A percentile compares a stretch with the other conserved stretches of the same genome.
Evolutionary conservation across 1,140 invertebrate species (phyloP).

Genomic region (Zophobas atratus): DNA sequence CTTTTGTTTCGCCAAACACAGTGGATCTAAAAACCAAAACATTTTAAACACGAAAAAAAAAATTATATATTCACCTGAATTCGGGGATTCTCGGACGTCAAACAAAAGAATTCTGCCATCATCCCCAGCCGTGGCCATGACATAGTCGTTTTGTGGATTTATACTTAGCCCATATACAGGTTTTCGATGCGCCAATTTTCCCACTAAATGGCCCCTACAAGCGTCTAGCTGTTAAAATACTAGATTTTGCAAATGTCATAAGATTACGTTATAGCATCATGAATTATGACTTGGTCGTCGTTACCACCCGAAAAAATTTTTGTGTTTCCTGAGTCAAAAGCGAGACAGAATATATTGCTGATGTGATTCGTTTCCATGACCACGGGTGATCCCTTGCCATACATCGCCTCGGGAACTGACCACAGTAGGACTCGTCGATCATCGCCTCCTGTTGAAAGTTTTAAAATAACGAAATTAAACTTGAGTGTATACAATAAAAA

Average conservation of each 20-base stretch:
- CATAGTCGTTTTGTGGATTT: conserved; percentile 85
- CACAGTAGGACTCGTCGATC: conserved; percentile 92
- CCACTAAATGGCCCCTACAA: conserved; percentile 78
- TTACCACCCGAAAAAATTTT: conserved; percentile 95
- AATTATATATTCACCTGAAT: conserved; percentile 67
- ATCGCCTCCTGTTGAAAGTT: conserved; percentile 83
- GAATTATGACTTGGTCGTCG: conserved; percentile 94
- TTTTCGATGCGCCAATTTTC: conserved; percentile 88
- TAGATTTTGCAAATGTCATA: background rate
- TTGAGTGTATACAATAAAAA: background rate
- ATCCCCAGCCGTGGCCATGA: conserved; percentile 92
- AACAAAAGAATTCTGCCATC: conserved; percentile 90
- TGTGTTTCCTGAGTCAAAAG: conserved; percentile 84
- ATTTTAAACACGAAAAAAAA: background rate
- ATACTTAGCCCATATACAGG: conserved; percentile 92
- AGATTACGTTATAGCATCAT: conserved; percentile 83
- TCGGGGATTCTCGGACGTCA: conserved; percentile 82
- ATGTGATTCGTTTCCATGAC: conserved; percentile 88
- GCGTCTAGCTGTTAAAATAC: background rate
- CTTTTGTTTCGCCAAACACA: conserved; percentile 77
- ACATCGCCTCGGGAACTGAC: conserved; percentile 85
- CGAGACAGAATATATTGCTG: conserved; percentile 95
- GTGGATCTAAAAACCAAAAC: conserved; percentile 69
- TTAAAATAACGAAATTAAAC: background rate
- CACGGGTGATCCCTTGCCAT: conserved; percentile 75